Evolutionary conservation across 2,888 invertebrate genomes (phyloP), one percentile per base, ranked within the genome.

Genomic region (Trachelus tabidus): DNA sequence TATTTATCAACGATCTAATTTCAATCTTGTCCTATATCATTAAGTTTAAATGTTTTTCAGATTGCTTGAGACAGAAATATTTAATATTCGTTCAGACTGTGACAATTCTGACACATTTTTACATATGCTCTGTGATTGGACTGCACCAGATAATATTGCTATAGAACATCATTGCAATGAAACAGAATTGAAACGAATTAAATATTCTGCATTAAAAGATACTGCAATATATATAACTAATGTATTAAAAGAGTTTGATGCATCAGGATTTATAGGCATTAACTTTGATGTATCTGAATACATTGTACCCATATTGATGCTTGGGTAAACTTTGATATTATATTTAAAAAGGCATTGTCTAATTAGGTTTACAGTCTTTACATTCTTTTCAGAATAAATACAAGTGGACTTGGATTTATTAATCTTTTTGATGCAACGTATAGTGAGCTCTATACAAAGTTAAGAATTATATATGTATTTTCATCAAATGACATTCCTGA

Each of bases 251-350:
- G 37, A 76, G 33, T 73, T 84, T 68, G 33, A 78, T 23, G n/a
- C 69, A n/a, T 81, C 83, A 15, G 81, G 83, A 81, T 90, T 88
- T 78, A 83, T 90, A 73, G 89, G 87, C 37, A 88, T 90, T 31
- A 79, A 85, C 74, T 78, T 35, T 76, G 85, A 89, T 76, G 74
- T 86, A 73, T 80, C 83, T 12, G 79, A 79, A 31, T 83, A 84
- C 76, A 88, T 86, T 73, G 79, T 90, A 76, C 86, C 88, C 69
- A 80, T 84, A 75, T 76, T 90, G 75, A 88, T 89, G 73, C 79
- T 89, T 35, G 89, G 90, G 90, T 90, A 84, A 83, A 73, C 30
- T 77, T 68, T 6, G n/a, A 30, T 75, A 56, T 31, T 35, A 34
- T 68, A 30, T 11, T 12, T 34, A 56, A 37, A 77, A 69, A 75